Evolutionary conservation across 1,140 invertebrate genomes (phyloP).

Genomic region (Drosophila lacteicornis): DNA sequence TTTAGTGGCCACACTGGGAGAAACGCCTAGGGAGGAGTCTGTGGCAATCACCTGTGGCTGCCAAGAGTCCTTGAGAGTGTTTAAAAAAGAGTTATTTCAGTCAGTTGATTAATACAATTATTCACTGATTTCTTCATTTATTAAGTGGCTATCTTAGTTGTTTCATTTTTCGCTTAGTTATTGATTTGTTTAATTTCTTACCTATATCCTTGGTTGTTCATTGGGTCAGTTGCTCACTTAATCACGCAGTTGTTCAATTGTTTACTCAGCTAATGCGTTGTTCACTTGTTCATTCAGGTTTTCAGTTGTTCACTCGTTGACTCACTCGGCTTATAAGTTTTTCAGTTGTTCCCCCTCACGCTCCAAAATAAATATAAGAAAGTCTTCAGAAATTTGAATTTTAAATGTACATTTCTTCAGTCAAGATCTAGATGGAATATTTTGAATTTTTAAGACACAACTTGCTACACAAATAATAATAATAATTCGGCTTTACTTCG

Average conservation of each 20-base stretch:
- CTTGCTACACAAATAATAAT: no score
- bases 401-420: no score
- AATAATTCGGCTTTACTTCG: no score
- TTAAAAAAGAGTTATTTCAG: background rate
- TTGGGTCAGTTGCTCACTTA: background rate
- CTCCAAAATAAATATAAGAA: no score
- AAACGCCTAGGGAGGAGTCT: background rate
- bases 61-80: background rate
- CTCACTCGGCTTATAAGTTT: no score
- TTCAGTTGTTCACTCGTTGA: background rate
- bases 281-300: background rate
- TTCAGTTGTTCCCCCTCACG: no score
- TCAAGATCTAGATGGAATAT: no score
- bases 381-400: no score
- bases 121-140: background rate
- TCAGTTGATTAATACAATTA: background rate
- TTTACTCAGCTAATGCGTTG: background rate
- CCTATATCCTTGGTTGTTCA: background rate
- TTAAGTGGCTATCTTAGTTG: no score
- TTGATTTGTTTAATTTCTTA: background rate
- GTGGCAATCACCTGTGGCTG: background rate
- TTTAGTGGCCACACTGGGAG: constrained; percentile 57
- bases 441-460: no score
- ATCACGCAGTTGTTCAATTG: background rate
- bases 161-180: background rate